Conservation (phyloP, 2,797 vertebrate genomes). For the Pithecia hirsuta region DNA sequence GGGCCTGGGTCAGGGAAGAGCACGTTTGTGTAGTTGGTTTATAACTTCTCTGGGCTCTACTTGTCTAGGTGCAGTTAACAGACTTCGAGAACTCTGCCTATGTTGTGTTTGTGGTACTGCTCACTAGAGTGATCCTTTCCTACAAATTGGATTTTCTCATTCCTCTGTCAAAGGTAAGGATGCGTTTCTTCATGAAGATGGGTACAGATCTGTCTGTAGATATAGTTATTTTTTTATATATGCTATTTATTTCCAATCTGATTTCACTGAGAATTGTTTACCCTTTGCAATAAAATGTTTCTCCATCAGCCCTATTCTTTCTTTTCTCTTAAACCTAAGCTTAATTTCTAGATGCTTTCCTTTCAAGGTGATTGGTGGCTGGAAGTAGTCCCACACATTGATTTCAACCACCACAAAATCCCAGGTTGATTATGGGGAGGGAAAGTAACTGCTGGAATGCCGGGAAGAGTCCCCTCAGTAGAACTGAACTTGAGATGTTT, state of each 20-base stretch:
- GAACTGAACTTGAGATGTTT: neutral
- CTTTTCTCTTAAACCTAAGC: neutral
- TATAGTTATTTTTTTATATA: neutral
- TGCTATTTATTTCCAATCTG: neutral
- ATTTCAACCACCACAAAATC: neutral
- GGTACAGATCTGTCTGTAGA: neutral
- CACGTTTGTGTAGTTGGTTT: rapidly evolving
- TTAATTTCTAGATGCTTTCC: neutral
- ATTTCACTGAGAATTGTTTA: neutral
- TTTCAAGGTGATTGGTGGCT: neutral
- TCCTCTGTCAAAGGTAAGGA: constrained; percentile 95
- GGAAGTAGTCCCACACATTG: neutral
- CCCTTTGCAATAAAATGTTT: neutral
- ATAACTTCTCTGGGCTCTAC: neutral
- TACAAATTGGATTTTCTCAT: constrained; percentile 99
- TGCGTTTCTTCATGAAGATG: neutral
- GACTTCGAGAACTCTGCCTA: constrained; percentile 99
- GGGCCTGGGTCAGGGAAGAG: neutral
- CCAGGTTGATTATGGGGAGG: neutral
- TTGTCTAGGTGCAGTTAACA: constrained; percentile 94
- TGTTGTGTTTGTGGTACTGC: constrained; percentile 97
- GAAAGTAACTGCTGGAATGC: neutral
- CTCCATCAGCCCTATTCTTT: neutral
- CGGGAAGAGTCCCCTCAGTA: neutral
- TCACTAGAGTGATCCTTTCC: constrained; percentile 97